These are phyloP conservation scores for Agrilus planipennis DNA, from an alignment of 1,140 invertebrate species.

Conservation along the genomic window DNA sequence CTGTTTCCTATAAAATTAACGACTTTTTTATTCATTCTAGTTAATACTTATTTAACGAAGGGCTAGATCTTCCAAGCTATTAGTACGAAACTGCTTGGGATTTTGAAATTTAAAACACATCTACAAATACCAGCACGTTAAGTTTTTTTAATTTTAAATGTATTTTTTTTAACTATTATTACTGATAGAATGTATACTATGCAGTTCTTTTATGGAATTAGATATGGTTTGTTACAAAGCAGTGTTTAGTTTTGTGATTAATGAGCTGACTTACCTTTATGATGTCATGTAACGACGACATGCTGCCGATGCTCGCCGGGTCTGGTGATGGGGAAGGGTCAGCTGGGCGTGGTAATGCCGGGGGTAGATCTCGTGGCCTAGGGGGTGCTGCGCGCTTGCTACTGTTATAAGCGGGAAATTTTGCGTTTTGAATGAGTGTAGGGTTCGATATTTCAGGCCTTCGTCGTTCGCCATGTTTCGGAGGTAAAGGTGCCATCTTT, in stretches of 20 bases:
- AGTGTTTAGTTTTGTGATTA: no score
- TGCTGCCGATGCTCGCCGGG: slow-evolving; percentile 56
- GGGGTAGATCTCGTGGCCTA: slow-evolving; percentile 46
- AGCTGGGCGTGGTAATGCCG: slow-evolving; percentile 43
- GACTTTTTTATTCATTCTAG: no score
- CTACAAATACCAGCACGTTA: no score
- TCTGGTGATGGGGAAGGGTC: slow-evolving; percentile 37
- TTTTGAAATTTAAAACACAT: no score
- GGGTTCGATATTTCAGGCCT: slow-evolving; percentile 40
- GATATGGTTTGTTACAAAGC: no score
- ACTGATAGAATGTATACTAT: no score
- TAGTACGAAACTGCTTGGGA: no score
- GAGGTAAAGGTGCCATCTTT: slow-evolving; percentile 29
- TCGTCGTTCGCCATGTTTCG: slow-evolving; percentile 29
- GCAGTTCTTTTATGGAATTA: no score
- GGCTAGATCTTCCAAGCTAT: no score
- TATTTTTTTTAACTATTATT: no score
- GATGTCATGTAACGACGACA: slow-evolving; percentile 61
- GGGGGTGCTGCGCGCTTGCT: slow-evolving; percentile 44
- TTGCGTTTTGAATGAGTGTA: slow-evolving; percentile 33
- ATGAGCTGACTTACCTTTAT: slow-evolving; percentile 45
- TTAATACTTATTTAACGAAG: no score
- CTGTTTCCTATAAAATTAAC: slow-evolving; percentile 20
- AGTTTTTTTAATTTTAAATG: no score
- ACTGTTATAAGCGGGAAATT: slow-evolving; percentile 35